These are phyloP conservation scores for Forbesichthys agassizii DNA, from an alignment of 2,113 vertebrate species.

Conservation along the genomic window DNA sequence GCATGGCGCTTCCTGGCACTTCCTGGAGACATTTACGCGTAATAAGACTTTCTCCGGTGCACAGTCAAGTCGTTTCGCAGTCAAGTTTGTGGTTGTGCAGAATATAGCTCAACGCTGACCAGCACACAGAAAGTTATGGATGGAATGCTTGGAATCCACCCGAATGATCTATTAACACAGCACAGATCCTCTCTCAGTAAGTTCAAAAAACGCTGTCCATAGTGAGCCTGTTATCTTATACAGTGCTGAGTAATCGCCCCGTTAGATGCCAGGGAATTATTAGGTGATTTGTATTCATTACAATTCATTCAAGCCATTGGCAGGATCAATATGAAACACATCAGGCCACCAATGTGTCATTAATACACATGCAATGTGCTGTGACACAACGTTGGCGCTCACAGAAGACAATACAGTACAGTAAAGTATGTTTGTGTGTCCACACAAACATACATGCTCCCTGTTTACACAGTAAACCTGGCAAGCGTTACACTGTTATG, in stretches of 20 bases:
- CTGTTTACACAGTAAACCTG: no score
- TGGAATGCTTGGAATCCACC: slow-evolving; percentile 74
- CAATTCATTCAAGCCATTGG: slow-evolving; percentile 36
- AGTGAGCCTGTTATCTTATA: slow-evolving; percentile 22
- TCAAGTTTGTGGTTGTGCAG: neutral
- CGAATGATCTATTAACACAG: slow-evolving; percentile 72
- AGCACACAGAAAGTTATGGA: slow-evolving; percentile 41
- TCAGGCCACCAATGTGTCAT: slow-evolving; percentile 8
- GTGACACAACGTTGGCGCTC: no score
- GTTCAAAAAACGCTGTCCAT: slow-evolving; percentile 36
- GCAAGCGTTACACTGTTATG: no score
- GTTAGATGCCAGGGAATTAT: slow-evolving; percentile 41
- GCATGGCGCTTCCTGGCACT: no score
- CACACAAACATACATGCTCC: no score
- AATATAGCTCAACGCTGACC: slow-evolving; percentile 40
- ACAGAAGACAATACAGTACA: no score
- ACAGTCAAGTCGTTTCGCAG: no score
- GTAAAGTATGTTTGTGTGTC: no score
- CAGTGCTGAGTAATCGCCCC: slow-evolving; percentile 41
- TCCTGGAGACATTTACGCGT: no score
- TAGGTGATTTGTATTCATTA: slow-evolving; percentile 52
- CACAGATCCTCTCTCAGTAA: slow-evolving; percentile 61
- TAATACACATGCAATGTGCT: neutral
- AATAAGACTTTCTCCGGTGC: no score
- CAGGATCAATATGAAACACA: slow-evolving; percentile 42